Evolutionary conservation across 2,888 invertebrate genomes (phyloP), one percentile per base, ranked within the genome.

Genomic region (Agonopterix arenella): DNA sequence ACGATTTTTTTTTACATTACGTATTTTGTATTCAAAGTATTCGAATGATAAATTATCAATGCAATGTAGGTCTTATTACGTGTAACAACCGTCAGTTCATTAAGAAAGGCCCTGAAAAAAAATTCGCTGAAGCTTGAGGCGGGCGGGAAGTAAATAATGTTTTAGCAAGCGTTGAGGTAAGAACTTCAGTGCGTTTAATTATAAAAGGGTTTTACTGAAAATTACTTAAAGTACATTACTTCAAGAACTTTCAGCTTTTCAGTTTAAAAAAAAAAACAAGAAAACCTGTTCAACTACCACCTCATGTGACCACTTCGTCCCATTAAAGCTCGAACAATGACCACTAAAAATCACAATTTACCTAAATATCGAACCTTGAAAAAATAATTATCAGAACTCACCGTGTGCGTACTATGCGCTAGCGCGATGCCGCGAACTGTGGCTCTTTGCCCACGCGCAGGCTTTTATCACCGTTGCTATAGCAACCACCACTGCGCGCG

Each of bases 361-460:
- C 38, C 9, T 8, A n/a, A 38, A 18, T 18, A 4, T 18, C 2
- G 4, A 18, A 18, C 18, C 38, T 38, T 38, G 9, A 38, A 38
- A 10, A n/a, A 38, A 10, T 38, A 2, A 38, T 10, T 10, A 38
- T 4, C 8, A 8, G 9, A 69, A 85, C 86, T 88, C 84, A 88
- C 88, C 86, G 85, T 70, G 68, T 75, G 70, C 80, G 84, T 82
- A 76, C 79, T 73, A 65, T 70, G 73, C 78, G 80, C 80, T 71
- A 64, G 77, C 73, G 73, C 62, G 73, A 67, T 56, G 69, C 65
- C 79, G 76, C 79, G 75, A 58, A 86, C 85, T 88, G 85, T 70
- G 69, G 49, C 48, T 54, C 40, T 49, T 13, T 55, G 65, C 61
- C 59, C 56, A 46, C 18, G 68, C 73, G 62, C 70, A 58, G 60